phyloP scores from a whole-genome alignment of 2,113 vertebrate genomes.

The Malaclemys terrapin region DNA sequence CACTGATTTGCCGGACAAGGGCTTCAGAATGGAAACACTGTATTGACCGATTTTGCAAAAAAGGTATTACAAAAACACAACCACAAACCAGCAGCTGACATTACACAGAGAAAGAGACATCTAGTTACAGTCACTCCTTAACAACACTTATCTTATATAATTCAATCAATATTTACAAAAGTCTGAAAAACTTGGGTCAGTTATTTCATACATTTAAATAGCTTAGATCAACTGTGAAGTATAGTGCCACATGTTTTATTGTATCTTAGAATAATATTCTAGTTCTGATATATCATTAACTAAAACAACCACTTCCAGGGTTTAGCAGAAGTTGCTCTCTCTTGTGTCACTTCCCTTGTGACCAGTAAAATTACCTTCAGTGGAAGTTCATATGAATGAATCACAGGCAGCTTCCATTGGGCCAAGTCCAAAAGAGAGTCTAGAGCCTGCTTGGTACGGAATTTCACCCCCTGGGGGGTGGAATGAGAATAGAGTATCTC shows the following conservation, averaged over 20 bases:
- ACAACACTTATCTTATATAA: slow-evolving; percentile 39
- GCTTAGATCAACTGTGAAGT: slow-evolving; percentile 51
- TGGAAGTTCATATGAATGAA: neutral
- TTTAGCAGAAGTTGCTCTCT: slow-evolving; percentile 62
- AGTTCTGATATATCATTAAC: slow-evolving; percentile 38
- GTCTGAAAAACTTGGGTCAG: neutral
- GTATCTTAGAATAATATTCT: slow-evolving; percentile 41
- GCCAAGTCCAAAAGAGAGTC: neutral
- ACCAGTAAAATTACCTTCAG: slow-evolving; percentile 44
- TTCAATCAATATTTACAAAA: slow-evolving; percentile 67
- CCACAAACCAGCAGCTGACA: slow-evolving; percentile 65
- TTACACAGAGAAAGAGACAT: slow-evolving; percentile 63
- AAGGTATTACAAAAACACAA: slow-evolving; percentile 63
- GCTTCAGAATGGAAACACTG: slow-evolving; percentile 54
- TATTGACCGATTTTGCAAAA: slow-evolving; percentile 67
- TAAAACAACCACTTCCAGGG: slow-evolving; percentile 57
- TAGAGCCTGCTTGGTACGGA: neutral
- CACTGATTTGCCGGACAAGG: neutral
- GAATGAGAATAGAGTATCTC: neutral
- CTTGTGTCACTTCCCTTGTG: slow-evolving; percentile 50
- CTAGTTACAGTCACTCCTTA: slow-evolving; percentile 53
- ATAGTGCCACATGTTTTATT: slow-evolving; percentile 61
- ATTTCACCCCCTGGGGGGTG: neutral
- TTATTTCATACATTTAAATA: slow-evolving; percentile 32
- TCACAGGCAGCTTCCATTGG: neutral